Evolutionary conservation across 92 coral and sea anemone species (phyloP), one percentile per base, ranked within the genome.

Genomic region (Phenganax subtilis): DNA sequence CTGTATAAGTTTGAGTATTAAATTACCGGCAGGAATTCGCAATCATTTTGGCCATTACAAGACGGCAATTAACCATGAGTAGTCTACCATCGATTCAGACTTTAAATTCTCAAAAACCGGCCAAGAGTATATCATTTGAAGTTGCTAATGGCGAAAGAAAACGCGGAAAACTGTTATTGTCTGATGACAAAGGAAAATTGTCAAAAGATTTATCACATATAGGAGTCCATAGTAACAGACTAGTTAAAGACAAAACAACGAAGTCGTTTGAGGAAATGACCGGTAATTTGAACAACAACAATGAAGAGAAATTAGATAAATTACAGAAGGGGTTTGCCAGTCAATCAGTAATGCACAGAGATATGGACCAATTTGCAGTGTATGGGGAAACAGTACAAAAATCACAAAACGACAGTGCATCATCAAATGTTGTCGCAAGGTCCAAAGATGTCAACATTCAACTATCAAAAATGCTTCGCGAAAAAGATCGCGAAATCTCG

Each of bases 401-500:
- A 55, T 28, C 83, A 89, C 25, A 69, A 89, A 17, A 71, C 83
- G 11, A 85, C 81, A 30, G 52, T 83, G 27, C 82, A 77, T 51
- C 81, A 66, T 25, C 80, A 84, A 57, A 62, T 47, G 51, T 75
- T 27, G 7, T 68, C 54, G 16, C 31, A 37, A 68, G n/a, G n/a
- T 30, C 73, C 53, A 53, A 68, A 51, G 9, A 70, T 80, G 30
- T 65, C 85, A 29, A 67, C 82, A 28, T 76, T 83, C 55, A 89
- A 92, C 55, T 86, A 83, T 61, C 83, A 87, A 73, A 89, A 59
- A 82, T 92, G 61, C 75, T 96, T 20, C 91, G 99, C 7, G 86
- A 80, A 16, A 96, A 90, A 72, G 89, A 92, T 73, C 84, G 61
- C 57, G 97, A 96, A 83, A 60, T 96, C 28, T 85, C 87, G 17